A percentile compares a stretch with the other conserved stretches of the same genome.
Conservation (phyloP, 2,797 vertebrate species). For the Brachyrhaphis roseni region DNA sequence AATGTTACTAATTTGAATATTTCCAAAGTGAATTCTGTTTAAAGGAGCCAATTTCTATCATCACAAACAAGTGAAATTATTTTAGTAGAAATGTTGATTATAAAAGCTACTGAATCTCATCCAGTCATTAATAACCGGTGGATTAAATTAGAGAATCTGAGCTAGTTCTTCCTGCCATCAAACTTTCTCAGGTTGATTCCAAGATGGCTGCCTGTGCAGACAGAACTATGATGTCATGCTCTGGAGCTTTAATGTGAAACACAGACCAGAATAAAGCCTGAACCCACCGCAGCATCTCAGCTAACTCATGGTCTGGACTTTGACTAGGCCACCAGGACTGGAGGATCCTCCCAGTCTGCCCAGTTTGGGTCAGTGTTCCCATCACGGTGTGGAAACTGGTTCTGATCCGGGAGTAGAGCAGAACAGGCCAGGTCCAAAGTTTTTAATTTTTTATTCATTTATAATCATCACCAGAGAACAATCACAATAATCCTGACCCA, state of each 20-base stretch:
- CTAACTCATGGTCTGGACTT: background rate
- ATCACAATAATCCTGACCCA: conserved; percentile 73
- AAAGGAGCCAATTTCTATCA: too few species aligned
- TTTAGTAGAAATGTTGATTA: background rate
- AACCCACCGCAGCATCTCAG: background rate
- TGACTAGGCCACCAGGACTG: background rate
- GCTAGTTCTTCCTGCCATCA: too few species aligned
- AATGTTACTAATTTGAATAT: too few species aligned
- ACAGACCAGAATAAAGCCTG: too few species aligned
- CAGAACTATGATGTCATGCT: too few species aligned
- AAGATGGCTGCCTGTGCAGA: too few species aligned
- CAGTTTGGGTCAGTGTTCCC: background rate
- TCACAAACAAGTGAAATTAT: background rate
- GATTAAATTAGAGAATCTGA: background rate
- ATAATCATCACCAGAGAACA: conserved; percentile 82
- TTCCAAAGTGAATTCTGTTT: too few species aligned
- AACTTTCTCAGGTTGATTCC: too few species aligned
- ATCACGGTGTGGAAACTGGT: background rate
- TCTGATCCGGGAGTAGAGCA: background rate
- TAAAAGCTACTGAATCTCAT: background rate
- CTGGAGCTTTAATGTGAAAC: too few species aligned
- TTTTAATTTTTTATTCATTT: conserved; percentile 56
- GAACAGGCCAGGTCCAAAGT: conserved; percentile 3
- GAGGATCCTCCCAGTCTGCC: background rate
- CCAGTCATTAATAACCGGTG: background rate